Evolutionary conservation across 2,888 invertebrate species (phyloP).

Genomic region (Eupithecia subfuscata): DNA sequence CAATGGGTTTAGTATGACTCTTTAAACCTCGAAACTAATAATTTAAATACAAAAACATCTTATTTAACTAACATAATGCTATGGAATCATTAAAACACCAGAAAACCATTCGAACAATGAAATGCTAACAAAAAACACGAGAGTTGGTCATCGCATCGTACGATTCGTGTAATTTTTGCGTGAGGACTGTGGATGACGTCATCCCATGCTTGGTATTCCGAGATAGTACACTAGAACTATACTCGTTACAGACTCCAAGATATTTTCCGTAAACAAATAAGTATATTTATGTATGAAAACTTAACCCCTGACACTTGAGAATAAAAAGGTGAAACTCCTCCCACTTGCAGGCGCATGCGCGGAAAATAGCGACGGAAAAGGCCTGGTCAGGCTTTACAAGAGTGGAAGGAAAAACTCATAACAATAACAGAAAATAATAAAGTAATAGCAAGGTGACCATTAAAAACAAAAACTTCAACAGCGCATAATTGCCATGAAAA

Average conservation of each 20-base stretch:
- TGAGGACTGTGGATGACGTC: conserved; percentile 37
- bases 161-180: conserved; percentile 35
- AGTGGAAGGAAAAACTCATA: neutral
- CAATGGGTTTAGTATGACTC: neutral
- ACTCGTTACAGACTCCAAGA: conserved; percentile 5
- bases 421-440: neutral
- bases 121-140: conserved; percentile 37
- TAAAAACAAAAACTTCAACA: neutral
- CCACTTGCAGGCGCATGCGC: too few species aligned
- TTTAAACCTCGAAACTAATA: neutral
- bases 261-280: neutral
- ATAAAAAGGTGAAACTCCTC: too few species aligned
- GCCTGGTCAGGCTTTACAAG: too few species aligned
- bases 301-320: neutral
- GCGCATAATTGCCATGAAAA: too few species aligned
- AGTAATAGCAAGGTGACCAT: neutral
- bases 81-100: conserved; percentile 35
- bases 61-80: conserved; percentile 28
- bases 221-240: conserved; percentile 15
- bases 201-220: conserved; percentile 34
- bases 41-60: conserved; percentile 2
- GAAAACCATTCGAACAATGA: conserved; percentile 32
- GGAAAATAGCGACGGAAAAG: too few species aligned
- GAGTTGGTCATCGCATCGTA: conserved; percentile 38
- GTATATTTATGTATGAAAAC: neutral